Evolutionary conservation across 1,140 invertebrate genomes (phyloP).

Genomic region (Cataglyphis hispanica): DNA sequence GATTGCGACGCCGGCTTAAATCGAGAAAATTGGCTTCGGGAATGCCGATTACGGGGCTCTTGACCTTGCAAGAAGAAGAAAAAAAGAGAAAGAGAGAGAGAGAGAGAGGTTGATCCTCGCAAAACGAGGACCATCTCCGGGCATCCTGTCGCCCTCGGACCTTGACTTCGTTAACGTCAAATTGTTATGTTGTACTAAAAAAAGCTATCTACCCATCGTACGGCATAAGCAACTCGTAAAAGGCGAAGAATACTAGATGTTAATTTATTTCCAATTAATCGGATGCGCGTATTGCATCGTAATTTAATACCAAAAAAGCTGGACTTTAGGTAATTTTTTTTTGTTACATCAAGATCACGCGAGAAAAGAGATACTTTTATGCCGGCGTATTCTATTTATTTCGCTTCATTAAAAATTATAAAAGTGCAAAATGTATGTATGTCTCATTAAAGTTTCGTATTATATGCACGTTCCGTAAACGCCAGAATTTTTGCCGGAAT

Average conservation of each 20-base stretch:
- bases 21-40: constrained; percentile 55
- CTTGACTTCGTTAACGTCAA: constrained; percentile 27
- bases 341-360: background rate
- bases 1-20: constrained; percentile 55
- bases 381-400: background rate
- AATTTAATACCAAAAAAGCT: background rate
- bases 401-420: background rate
- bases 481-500: background rate
- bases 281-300: background rate
- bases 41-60: constrained; percentile 52
- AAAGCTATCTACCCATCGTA: background rate
- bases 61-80: constrained; percentile 13
- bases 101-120: constrained; percentile 10
- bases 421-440: background rate
- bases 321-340: background rate
- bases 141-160: constrained; percentile 14
- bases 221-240: background rate
- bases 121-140: constrained; percentile 6
- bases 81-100: constrained; percentile 7
- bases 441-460: background rate
- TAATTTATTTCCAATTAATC: background rate
- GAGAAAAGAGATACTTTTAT: background rate
- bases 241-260: background rate
- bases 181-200: background rate
- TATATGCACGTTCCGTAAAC: background rate